Evolutionary conservation across 2,888 invertebrate species (phyloP).

Genomic region (Isoperla grammatica): DNA sequence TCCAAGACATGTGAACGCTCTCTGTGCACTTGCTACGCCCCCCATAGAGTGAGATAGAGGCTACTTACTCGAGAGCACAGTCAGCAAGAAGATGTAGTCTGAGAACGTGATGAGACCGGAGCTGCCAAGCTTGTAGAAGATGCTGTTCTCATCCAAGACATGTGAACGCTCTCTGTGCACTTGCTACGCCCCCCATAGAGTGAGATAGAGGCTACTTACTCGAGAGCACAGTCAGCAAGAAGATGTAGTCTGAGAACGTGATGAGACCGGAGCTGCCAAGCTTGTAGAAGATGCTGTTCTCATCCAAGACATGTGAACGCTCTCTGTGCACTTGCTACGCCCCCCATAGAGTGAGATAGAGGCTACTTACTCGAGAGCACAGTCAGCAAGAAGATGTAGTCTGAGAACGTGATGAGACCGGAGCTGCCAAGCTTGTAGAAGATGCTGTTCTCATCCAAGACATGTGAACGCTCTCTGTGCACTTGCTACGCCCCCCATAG

Average conservation of each 20-base stretch:
- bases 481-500: too few species aligned
- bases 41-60: neutral
- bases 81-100: slow-evolving; percentile 97
- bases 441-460: slow-evolving; percentile 85
- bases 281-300: slow-evolving; percentile 95
- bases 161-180: slow-evolving; percentile 76
- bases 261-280: slow-evolving; percentile 94
- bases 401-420: slow-evolving; percentile 96
- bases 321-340: too few species aligned
- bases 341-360: too few species aligned
- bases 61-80: slow-evolving; percentile 92
- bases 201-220: too few species aligned
- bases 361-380: too few species aligned
- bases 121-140: slow-evolving; percentile 94
- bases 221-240: slow-evolving; percentile 95
- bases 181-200: too few species aligned
- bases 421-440: slow-evolving; percentile 94
- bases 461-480: slow-evolving; percentile 63
- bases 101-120: slow-evolving; percentile 97
- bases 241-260: slow-evolving; percentile 98
- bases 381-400: slow-evolving; percentile 98
- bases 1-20: slow-evolving; percentile 77
- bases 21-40: too few species aligned
- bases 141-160: slow-evolving; percentile 82
- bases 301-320: slow-evolving; percentile 72